Conservation (phyloP, 2,888 invertebrate genomes). For the Argyresthia albistria region DNA sequence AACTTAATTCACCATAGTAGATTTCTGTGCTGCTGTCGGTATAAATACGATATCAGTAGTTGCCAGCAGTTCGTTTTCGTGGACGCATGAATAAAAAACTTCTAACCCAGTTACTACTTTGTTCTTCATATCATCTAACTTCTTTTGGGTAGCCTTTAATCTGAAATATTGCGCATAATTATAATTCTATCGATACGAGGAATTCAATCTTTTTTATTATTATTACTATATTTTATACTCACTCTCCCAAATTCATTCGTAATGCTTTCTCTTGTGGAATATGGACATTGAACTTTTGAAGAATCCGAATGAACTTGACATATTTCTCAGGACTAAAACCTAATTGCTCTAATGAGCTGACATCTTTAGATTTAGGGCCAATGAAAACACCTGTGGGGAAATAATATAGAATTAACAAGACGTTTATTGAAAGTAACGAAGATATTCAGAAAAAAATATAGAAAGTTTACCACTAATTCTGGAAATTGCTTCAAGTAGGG, state of each 20-base stretch:
- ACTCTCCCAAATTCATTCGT: not conserved
- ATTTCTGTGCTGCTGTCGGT: constrained; percentile 2
- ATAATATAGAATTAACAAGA: not conserved
- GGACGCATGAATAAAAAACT: not conserved
- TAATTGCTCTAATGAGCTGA: not conserved
- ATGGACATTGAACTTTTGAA: not conserved
- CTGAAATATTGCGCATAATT: not conserved
- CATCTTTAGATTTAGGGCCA: not conserved
- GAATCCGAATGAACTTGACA: not conserved
- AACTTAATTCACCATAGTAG: constrained; percentile 2
- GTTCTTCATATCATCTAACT: not conserved
- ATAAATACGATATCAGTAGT: constrained; percentile 2
- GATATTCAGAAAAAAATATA: not conserved
- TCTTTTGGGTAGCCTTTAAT: not conserved
- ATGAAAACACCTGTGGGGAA: not conserved
- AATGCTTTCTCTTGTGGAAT: not conserved
- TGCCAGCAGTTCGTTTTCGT: constrained; percentile 2
- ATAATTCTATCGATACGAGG: not conserved
- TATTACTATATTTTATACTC: not conserved
- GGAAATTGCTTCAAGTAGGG: not conserved
- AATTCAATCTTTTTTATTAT: not conserved
- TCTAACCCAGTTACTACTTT: not conserved
- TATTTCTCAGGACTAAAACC: not conserved
- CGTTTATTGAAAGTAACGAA: not conserved
- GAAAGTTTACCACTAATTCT: not conserved